These are phyloP conservation scores for Mobula birostris DNA, from an alignment of 2,113 vertebrate species.

Conservation along the genomic window DNA sequence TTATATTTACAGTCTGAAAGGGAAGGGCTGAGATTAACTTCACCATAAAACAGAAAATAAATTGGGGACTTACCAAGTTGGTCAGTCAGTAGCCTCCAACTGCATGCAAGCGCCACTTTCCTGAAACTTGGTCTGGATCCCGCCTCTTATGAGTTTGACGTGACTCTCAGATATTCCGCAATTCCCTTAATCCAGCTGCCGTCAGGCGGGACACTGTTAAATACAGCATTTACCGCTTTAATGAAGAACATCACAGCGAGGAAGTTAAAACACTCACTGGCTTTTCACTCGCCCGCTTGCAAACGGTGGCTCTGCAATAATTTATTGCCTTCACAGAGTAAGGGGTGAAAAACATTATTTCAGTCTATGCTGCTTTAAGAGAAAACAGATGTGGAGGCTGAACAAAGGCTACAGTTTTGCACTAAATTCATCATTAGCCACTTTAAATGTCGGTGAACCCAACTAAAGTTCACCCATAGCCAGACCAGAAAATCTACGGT, in stretches of 20 bases:
- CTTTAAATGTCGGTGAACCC: conserved; percentile 29
- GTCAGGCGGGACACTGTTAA: conserved; percentile 18
- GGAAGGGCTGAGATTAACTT: background rate
- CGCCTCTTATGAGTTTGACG: conserved; percentile 25
- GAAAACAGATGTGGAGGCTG: conserved; percentile 69
- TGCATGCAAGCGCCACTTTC: background rate
- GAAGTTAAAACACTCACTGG: background rate
- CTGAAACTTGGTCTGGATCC: background rate
- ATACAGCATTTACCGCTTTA: conserved; percentile 5
- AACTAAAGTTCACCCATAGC: background rate
- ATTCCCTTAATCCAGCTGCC: background rate
- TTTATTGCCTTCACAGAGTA: conserved; percentile 71
- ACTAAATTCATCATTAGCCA: conserved; percentile 37
- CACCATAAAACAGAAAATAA: background rate
- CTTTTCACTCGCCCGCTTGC: background rate
- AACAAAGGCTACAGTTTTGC: conserved; percentile 52
- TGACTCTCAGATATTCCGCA: background rate
- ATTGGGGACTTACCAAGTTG: background rate
- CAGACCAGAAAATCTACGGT: background rate
- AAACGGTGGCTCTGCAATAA: conserved; percentile 58
- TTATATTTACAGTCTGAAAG: background rate
- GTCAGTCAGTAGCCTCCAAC: background rate
- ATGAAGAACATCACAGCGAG: background rate
- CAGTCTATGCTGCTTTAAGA: conserved; percentile 66
- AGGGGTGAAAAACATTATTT: conserved; percentile 78